Evolutionary conservation across 2,113 vertebrate genomes (phyloP).

Genomic region (Circaetus gallicus): DNA sequence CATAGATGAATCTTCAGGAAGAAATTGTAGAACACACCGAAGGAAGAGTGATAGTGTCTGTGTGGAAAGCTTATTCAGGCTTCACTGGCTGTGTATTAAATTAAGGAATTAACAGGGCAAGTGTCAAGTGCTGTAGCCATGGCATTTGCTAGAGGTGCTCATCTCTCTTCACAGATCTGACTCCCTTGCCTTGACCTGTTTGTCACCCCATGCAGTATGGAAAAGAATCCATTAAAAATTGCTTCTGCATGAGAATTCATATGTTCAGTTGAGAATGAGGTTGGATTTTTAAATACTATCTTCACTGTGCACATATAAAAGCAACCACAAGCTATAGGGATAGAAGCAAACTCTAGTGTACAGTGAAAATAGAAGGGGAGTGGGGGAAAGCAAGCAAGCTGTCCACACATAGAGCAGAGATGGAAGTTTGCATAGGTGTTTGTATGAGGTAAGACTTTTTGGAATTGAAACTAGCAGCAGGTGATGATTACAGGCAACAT

Average conservation of each 20-base stretch:
- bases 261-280: neutral
- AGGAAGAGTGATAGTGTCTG: neutral
- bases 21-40: neutral
- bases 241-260: neutral
- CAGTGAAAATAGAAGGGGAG: neutral
- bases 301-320: neutral
- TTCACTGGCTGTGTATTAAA: neutral
- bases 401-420: neutral
- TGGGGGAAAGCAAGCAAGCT: neutral
- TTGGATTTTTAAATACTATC: neutral
- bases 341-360: neutral
- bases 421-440: neutral
- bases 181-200: neutral
- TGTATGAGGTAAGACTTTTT: neutral
- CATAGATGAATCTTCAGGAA: neutral
- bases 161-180: neutral
- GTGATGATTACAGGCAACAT: neutral
- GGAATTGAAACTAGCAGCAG: neutral
- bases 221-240: neutral
- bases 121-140: neutral
- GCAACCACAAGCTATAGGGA: neutral
- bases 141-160: neutral
- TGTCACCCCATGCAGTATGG: neutral
- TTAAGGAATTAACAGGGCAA: neutral
- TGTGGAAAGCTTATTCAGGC: neutral